Conservation (phyloP, 2,113 vertebrate species). For the Heloderma charlesbogerti region DNA sequence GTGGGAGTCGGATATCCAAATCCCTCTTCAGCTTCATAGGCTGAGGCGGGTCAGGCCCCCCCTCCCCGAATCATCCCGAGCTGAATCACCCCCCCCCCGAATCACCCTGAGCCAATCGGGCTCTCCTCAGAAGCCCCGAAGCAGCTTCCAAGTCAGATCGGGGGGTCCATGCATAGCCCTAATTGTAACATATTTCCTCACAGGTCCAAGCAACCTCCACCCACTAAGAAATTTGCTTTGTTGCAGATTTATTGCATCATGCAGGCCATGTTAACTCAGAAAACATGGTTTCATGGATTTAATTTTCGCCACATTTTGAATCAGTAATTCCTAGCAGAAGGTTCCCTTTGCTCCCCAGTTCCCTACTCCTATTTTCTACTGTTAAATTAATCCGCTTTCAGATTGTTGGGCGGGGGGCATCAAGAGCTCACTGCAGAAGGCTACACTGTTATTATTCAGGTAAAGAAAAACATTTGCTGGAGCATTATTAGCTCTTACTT, state of each 20-base stretch:
- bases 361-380: not conserved
- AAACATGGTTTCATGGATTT: constrained; percentile 28
- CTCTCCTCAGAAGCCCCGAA: no score
- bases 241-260: not conserved
- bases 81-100: no score
- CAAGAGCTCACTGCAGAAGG: not conserved
- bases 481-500: constrained; percentile 6
- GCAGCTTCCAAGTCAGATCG: no score
- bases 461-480: not conserved
- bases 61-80: no score
- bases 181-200: not conserved
- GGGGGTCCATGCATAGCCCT: no score
- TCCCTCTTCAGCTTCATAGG: no score
- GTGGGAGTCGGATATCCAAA: no score
- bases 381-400: not conserved
- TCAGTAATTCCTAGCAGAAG: constrained; percentile 18
- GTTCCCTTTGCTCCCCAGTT: not conserved
- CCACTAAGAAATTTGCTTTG: constrained; percentile 1
- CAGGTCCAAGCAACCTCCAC: not conserved
- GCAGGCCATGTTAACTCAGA: not conserved
- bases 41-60: no score
- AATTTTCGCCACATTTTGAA: constrained; percentile 23
- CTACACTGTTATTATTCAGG: not conserved
- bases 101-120: no score
- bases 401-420: not conserved